Base-by-base conservation (phyloP, 2,113 vertebrate genomes). In the Nothoprocta perdicaria region DNA sequence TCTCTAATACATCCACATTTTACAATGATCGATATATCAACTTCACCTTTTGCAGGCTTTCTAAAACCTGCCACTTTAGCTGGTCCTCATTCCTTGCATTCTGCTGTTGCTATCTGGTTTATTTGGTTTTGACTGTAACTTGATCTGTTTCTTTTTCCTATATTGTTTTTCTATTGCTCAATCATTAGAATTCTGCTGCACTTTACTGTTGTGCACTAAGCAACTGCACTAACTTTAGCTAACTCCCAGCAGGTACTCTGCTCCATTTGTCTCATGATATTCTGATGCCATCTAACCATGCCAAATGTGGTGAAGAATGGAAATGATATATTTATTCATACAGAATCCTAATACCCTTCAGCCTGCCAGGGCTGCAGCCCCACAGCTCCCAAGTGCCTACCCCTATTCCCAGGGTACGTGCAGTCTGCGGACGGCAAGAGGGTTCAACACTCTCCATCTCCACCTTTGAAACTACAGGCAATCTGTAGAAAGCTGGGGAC, bases 111-210 rank as follows among this genome's bases (percentile, higher is more conserved):
- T 80, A 21, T 0, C 67, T 90, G 35, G 12, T 4, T 63, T 17
- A 52, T 79, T 80, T 76, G 52, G 43, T 65, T 86, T 72, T 57
- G 29, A 13, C 29, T 79, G 26, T 46, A 82, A 60, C 29, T 57
- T 67, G 12, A 29, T 13, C n/a, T 27, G n/a, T 76, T 88, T 80
- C 26, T 50, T 81, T 86, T 58, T 60, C 73, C 86, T 41, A 62
- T 38, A 15, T 27, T 3, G 0, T 55, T 89, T 76, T 87, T 48
- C 61, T 53, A 22, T 66, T 58, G 80, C 14, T 9, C 13, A 60
- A 18, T 71, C 76, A 74, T 83, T 67, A 94, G 80, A 87, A 88
- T 74, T 67, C 31, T 2, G n/a, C 40, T 40, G 58, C 81, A 76
- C 14, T 89, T 79, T 58, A 55, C 24, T 71, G 40, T 35, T 63